Conservation (phyloP, 1,140 invertebrate genomes). For the Belonocnema kinseyi region DNA sequence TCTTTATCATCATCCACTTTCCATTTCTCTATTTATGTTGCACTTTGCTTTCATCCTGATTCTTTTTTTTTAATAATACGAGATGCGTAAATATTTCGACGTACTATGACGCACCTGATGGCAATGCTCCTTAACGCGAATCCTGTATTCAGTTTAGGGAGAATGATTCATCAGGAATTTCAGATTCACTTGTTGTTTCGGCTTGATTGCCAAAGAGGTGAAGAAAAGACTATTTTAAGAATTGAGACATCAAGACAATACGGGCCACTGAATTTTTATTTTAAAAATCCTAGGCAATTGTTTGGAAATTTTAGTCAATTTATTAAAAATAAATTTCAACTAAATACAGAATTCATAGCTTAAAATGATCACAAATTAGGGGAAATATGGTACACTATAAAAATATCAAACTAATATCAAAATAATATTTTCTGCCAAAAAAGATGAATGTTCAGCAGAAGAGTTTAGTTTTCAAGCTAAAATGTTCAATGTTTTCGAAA, state of each 20-base stretch:
- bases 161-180: conserved; percentile 2
- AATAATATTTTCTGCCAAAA: too few relatives aligned
- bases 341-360: too few relatives aligned
- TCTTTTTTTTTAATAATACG: background rate
- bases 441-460: too few relatives aligned
- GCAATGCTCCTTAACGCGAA: background rate
- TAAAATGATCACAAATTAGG: too few relatives aligned
- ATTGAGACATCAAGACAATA: background rate
- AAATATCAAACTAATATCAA: too few relatives aligned
- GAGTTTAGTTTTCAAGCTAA: too few relatives aligned
- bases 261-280: too few relatives aligned
- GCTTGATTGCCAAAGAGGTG: background rate
- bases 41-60: background rate
- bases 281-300: too few relatives aligned
- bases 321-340: too few relatives aligned
- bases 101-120: conserved; percentile 44
- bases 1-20: background rate
- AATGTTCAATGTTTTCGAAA: too few relatives aligned
- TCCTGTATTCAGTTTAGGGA: conserved; percentile 14
- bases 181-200: conserved; percentile 8
- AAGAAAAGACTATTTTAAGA: background rate
- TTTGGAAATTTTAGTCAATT: too few relatives aligned
- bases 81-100: conserved; percentile 48
- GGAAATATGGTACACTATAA: too few relatives aligned
- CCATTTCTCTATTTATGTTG: conserved; percentile 35